phyloP scores from a whole-genome alignment of 1,140 invertebrate species.

The Phymastichus coffea region DNA sequence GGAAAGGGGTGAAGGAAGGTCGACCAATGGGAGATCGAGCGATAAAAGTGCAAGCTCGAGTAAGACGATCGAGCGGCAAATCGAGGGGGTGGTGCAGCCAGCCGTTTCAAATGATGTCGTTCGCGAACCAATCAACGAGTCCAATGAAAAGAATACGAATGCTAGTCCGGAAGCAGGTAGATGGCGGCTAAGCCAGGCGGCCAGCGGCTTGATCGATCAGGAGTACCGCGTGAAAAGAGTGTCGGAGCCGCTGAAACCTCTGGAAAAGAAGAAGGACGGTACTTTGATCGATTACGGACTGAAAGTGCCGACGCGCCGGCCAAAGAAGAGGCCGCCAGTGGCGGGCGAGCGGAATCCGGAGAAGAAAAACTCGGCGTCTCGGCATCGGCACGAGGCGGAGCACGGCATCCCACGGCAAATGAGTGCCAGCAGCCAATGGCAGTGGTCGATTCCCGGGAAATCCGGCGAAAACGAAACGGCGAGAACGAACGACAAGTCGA shows the following conservation, averaged over 20 bases:
- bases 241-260: conserved; percentile 28
- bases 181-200: no score
- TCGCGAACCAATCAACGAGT: no score
- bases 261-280: conserved; percentile 35
- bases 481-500: no score
- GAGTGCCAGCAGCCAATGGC: no score
- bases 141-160: no score
- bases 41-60: conserved; percentile 1
- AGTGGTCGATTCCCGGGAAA: no score
- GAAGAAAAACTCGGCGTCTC: background rate
- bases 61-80: background rate
- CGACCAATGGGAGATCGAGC: conserved; percentile 14
- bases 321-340: background rate
- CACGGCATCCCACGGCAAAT: no score
- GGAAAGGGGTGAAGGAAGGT: conserved; percentile 6
- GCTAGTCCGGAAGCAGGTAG: no score
- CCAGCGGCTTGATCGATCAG: no score
- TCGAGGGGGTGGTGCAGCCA: no score
- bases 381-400: background rate
- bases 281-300: conserved; percentile 38
- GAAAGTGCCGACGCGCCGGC: conserved; percentile 31
- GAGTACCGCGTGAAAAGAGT: background rate
- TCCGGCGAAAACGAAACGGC: no score
- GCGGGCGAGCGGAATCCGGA: background rate
- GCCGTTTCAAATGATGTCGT: no score